Conservation (phyloP, 2,888 invertebrate genomes). For the Orchesellides sinensis region DNA sequence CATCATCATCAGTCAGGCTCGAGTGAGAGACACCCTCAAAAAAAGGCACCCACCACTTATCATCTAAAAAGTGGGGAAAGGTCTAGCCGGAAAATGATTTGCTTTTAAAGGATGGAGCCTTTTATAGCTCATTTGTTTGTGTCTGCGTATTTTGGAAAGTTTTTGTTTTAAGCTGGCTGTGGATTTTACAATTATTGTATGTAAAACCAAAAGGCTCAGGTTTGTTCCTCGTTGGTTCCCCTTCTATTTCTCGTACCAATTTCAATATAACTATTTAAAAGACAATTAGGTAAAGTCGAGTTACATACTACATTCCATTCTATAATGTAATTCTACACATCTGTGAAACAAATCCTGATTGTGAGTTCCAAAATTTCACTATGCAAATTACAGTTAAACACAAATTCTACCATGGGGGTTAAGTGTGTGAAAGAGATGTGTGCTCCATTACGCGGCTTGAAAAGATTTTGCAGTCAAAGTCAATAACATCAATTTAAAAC, state of each 20-base stretch:
- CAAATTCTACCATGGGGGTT: too few species aligned
- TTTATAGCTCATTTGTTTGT: constrained; percentile 13
- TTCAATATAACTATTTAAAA: not conserved
- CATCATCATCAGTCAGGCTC: constrained; percentile 51
- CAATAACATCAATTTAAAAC: constrained; percentile 64
- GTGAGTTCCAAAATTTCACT: too few species aligned
- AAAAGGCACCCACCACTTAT: not conserved
- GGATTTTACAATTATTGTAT: not conserved
- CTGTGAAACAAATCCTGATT: too few species aligned
- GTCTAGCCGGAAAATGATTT: constrained; percentile 41
- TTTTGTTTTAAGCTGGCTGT: not conserved
- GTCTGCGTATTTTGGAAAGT: not conserved
- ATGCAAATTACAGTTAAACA: too few species aligned
- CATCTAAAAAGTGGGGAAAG: constrained; percentile 15
- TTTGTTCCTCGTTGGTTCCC: too few species aligned
- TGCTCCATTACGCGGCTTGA: constrained; percentile 24
- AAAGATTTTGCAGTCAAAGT: too few species aligned
- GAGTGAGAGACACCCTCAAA: not conserved
- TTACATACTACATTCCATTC: not conserved
- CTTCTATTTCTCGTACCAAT: too few species aligned
- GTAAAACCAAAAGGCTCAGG: too few species aligned
- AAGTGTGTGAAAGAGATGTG: constrained; percentile 25
- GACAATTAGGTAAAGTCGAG: not conserved
- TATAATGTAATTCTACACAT: too few species aligned
- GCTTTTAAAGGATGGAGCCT: constrained; percentile 48